phyloP scores from a whole-genome alignment of 92 coral and sea anemone genomes.

The Blastomussa wellsi region DNA sequence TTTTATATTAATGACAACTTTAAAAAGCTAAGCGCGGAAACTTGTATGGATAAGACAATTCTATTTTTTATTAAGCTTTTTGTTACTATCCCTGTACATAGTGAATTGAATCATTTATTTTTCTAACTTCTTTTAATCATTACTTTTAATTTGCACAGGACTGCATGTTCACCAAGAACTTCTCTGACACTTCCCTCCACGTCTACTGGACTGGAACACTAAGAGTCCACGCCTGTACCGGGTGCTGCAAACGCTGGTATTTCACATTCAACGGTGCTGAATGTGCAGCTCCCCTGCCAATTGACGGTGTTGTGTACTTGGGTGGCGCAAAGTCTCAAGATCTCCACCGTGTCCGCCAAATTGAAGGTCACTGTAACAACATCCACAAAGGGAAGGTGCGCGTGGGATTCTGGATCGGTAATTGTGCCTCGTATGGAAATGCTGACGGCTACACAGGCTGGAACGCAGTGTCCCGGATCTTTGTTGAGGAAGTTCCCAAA shows the following conservation, averaged over 20 bases:
- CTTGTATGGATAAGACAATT: no score
- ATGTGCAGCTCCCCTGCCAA: constrained; percentile 17
- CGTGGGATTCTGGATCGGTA: constrained; percentile 21
- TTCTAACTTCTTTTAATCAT: no score
- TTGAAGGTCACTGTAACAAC: constrained; percentile 43
- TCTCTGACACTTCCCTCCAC: no score
- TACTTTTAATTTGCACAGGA: no score
- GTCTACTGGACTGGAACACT: no score
- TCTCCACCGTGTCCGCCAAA: constrained; percentile 36
- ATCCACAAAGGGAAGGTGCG: constrained; percentile 17
- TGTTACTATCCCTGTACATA: no score
- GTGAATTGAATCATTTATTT: no score
- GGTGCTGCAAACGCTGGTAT: constrained; percentile 29
- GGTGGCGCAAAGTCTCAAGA: neutral
- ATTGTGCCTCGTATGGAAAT: neutral
- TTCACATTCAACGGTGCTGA: constrained; percentile 45
- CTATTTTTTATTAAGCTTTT: no score
- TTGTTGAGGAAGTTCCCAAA: neutral
- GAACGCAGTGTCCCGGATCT: neutral
- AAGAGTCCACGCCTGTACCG: neutral
- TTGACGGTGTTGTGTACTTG: constrained; percentile 36
- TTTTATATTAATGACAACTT: no score
- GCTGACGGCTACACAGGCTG: neutral
- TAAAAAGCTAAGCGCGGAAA: no score
- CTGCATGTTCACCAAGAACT: no score